A percentile compares a stretch with the other conserved stretches of the same genome.
These are phyloP conservation scores for Mythimna impura DNA, from an alignment of 2,888 invertebrate species.

Conservation along the genomic window DNA sequence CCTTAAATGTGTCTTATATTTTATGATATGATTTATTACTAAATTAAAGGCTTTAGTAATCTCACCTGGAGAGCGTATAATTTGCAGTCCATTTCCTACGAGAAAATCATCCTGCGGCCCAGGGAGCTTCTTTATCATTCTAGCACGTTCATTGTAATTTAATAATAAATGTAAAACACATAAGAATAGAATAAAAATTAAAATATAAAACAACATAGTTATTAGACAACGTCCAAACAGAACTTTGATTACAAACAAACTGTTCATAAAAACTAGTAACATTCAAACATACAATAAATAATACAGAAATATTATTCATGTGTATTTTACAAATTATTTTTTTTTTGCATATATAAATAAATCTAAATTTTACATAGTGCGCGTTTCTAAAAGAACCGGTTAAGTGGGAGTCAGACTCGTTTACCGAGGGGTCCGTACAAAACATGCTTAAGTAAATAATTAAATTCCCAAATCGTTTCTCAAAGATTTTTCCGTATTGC, in stretches of 20 bases:
- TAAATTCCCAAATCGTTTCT: too few species aligned
- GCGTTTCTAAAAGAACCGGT: background rate
- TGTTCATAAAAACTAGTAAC: conserved; percentile 14
- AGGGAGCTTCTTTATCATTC: conserved; percentile 71
- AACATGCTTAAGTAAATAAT: too few species aligned
- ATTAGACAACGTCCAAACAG: conserved; percentile 7
- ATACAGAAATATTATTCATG: background rate
- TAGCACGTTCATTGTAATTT: conserved; percentile 67
- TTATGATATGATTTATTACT: too few species aligned
- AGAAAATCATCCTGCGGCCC: conserved; percentile 71
- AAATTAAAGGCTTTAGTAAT: background rate
- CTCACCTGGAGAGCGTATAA: conserved; percentile 68
- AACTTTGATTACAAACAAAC: conserved; percentile 13
- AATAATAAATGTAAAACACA: conserved; percentile 60
- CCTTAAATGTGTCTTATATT: too few species aligned
- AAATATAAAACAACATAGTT: conserved; percentile 60
- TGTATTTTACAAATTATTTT: background rate
- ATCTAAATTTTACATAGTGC: background rate
- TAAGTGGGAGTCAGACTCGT: too few species aligned
- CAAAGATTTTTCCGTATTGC: too few species aligned
- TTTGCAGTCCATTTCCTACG: conserved; percentile 67
- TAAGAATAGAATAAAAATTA: conserved; percentile 43
- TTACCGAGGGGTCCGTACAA: too few species aligned
- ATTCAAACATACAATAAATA: background rate
- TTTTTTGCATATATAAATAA: conserved; percentile 10